Evolutionary conservation across 2,797 vertebrate species (phyloP), one percentile per base, ranked within the genome.

Genomic region (Philypnodon macrostomus): DNA sequence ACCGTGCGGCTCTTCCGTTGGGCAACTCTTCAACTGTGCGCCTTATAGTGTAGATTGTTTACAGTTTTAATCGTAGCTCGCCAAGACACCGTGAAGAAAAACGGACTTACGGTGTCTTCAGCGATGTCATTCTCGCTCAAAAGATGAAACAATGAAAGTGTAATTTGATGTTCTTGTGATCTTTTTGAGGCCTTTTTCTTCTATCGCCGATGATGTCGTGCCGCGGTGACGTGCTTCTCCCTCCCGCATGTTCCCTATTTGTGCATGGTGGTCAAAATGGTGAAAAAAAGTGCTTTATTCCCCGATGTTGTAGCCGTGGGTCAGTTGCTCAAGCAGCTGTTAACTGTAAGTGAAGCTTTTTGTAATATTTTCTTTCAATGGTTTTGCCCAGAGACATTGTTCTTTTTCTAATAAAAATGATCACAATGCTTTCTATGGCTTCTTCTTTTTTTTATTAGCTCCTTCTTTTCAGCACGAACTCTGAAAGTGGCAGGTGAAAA

Each of bases 41-140:
- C 90, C 90, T 90, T 91, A 88, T 85, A 77, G 87, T 88, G 87
- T 88, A 83, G 85, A 79, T 82, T 91, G 89, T 91, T 91, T 91
- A 91, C 90, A 90, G 79, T 80, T n/a, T n/a, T n/a, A n/a, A 77
- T 77, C 36, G 56, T 86, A 62, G 72, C 63, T 58, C 13, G 76
- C 57, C 7, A 73, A 77, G 77, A 67, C 62, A 60, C 74, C 30
- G 57, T n/a, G n/a, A n/a, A n/a, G n/a, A n/a, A n/a, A 66, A 18
- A 47, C 36, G 42, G 10, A 21, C 55, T 41, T 41, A 47, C 49
- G 8, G 56, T 58, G 78, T 81, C 71, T 80, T 63, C 58, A 21
- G 72, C 68, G 80, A 84, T 81, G 81, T 82, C 83, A 80, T 70
- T 61, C 58, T 67, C 53, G n/a, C 21, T 16, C 13, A 51, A 31